Conservation (phyloP, 2,113 vertebrate species). For the Malaclemys terrapin region DNA sequence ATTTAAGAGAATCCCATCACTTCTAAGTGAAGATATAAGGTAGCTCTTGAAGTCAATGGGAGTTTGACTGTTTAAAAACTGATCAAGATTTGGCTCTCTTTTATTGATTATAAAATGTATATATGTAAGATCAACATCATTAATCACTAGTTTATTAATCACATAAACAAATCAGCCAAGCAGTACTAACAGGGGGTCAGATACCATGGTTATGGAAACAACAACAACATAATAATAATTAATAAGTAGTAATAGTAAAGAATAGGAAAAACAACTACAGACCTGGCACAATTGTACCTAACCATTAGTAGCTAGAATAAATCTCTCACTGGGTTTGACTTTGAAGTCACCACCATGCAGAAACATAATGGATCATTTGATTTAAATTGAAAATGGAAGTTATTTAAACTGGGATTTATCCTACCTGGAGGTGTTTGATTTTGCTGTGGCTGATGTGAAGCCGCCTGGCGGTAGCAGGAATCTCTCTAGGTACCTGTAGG, state of each 20-base stretch:
- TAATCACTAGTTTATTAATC: background rate
- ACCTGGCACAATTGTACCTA: slow-evolving; percentile 3
- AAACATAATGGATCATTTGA: background rate
- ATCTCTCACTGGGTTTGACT: background rate
- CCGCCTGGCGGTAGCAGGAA: slow-evolving; percentile 76
- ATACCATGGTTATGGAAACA: slow-evolving; percentile 5
- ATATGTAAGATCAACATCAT: background rate
- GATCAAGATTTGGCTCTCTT: background rate
- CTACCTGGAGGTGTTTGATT: slow-evolving; percentile 87
- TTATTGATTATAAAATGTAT: background rate
- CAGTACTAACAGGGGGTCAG: background rate
- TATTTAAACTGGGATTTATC: slow-evolving; percentile 21
- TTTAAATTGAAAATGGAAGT: background rate
- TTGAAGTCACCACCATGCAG: background rate
- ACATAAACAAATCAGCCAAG: background rate
- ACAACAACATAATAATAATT: slow-evolving; percentile 13
- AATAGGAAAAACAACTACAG: slow-evolving; percentile 21
- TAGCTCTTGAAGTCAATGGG: background rate
- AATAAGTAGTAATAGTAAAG: slow-evolving; percentile 36
- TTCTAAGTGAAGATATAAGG: slow-evolving; percentile 8
- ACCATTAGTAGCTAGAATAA: slow-evolving; percentile 10
- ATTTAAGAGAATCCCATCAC: background rate
- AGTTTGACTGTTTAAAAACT: background rate
- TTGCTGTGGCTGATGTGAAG: slow-evolving; percentile 86
- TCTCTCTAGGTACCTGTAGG: slow-evolving; percentile 70